These are phyloP conservation scores for Empis livida DNA, from an alignment of 2,888 invertebrate genomes.

Conservation along the genomic window DNA sequence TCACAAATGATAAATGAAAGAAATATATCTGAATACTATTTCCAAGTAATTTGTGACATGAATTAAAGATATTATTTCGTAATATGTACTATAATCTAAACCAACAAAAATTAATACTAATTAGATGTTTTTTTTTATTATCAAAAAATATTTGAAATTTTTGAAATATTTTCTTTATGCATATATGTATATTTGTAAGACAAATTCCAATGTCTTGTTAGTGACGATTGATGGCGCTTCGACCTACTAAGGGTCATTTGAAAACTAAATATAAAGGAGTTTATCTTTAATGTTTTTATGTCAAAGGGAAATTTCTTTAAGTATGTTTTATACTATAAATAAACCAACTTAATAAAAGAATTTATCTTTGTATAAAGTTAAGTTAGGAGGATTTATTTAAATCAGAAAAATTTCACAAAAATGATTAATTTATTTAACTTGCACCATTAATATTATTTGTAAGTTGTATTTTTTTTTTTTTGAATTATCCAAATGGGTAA, in stretches of 20 bases:
- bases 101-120: not conserved
- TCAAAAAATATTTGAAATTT: not conserved
- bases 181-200: constrained; percentile 14
- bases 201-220: constrained; percentile 27
- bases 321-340: not conserved
- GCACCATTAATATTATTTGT: too few relatives aligned
- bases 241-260: constrained; percentile 32
- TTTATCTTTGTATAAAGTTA: too few relatives aligned
- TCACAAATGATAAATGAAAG: too few relatives aligned
- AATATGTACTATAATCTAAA: too few relatives aligned
- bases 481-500: too few relatives aligned
- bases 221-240: constrained; percentile 32
- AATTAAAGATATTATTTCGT: too few relatives aligned
- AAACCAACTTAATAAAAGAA: too few relatives aligned
- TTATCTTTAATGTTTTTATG: too few relatives aligned
- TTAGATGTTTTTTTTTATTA: not conserved
- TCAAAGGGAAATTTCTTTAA: not conserved
- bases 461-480: too few relatives aligned
- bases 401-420: not conserved
- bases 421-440: too few relatives aligned
- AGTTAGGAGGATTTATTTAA: not conserved
- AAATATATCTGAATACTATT: too few relatives aligned
- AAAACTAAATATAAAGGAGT: constrained; percentile 17
- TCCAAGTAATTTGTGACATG: too few relatives aligned
- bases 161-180: not conserved